Conservation (phyloP, 2,113 vertebrate genomes). For the Elanoides forficatus region DNA sequence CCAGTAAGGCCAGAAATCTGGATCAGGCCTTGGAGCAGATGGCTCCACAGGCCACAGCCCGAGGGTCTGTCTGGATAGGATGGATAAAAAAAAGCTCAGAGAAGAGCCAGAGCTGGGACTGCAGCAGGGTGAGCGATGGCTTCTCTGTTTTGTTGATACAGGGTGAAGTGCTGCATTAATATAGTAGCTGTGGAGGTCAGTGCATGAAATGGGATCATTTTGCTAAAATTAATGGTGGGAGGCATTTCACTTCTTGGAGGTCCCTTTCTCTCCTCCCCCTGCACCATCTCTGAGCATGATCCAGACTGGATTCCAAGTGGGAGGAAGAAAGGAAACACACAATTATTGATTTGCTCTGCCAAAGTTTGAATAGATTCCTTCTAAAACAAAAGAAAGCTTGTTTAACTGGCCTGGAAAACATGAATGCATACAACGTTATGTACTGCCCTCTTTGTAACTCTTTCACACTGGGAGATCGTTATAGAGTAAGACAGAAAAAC, state of each 20-base stretch:
- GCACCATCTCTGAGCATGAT: not conserved
- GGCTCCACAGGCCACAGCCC: not conserved
- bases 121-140: not conserved
- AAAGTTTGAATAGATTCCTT: conserved; percentile 11
- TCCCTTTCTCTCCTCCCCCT: not conserved
- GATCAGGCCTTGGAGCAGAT: conserved; percentile 2
- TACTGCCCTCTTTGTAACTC: not conserved
- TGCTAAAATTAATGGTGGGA: not conserved
- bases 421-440: not conserved
- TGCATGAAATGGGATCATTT: not conserved
- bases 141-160: not conserved
- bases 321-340: not conserved
- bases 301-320: not conserved
- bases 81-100: not conserved
- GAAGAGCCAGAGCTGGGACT: not conserved
- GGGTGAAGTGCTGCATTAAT: not conserved
- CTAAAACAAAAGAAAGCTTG: conserved; percentile 31
- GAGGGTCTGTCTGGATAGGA: not conserved
- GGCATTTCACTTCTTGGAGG: not conserved
- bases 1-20: not conserved
- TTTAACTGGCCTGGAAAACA: conserved; percentile 34
- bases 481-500: not conserved
- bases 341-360: conserved; percentile 16
- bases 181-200: not conserved
- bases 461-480: not conserved